A percentile compares a stretch with the other conserved stretches of the same genome.
These are phyloP conservation scores for Ectemnius continuus DNA, from an alignment of 2,888 invertebrate species.

Conservation along the genomic window DNA sequence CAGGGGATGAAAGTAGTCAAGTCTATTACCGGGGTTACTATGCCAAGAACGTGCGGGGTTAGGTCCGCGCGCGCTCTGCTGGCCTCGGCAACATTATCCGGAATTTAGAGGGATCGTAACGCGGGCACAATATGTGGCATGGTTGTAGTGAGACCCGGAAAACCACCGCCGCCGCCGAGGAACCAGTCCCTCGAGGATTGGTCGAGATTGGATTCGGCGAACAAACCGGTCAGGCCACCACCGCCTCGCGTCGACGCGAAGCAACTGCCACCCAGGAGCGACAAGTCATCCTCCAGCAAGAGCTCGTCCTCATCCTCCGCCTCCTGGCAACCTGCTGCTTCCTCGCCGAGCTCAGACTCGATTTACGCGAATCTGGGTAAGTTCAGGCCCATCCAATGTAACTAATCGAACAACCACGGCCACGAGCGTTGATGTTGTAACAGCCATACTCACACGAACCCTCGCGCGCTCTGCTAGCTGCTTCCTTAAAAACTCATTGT, in stretches of 20 bases:
- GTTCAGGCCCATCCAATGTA: conserved; percentile 78
- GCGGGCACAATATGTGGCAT: conserved; percentile 24
- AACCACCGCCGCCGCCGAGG: conserved; percentile 88
- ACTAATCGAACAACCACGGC: conserved; percentile 67
- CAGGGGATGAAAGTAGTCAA: not conserved
- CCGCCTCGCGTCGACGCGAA: conserved; percentile 79
- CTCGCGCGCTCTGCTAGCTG: conserved; percentile 54
- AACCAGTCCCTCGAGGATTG: conserved; percentile 79
- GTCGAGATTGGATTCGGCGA: conserved; percentile 77
- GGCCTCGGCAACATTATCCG: conserved; percentile 14
- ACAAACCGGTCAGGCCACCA: conserved; percentile 85
- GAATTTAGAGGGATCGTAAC: conserved; percentile 30
- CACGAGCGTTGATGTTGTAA: conserved; percentile 58
- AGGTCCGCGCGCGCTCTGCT: not conserved
- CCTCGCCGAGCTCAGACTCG: conserved; percentile 70
- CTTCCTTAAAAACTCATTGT: conserved; percentile 40
- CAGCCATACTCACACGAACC: conserved; percentile 65
- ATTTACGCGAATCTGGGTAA: conserved; percentile 90
- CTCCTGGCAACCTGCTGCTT: conserved; percentile 56
- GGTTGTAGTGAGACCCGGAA: conserved; percentile 79
- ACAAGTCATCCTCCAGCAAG: conserved; percentile 51
- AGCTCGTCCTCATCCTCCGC: conserved; percentile 42
- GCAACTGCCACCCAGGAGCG: conserved; percentile 74
- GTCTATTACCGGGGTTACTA: conserved; percentile 1
- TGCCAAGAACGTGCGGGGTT: not conserved